Conservation (phyloP, 2,113 vertebrate genomes). For the Furnarius figulus region DNA sequence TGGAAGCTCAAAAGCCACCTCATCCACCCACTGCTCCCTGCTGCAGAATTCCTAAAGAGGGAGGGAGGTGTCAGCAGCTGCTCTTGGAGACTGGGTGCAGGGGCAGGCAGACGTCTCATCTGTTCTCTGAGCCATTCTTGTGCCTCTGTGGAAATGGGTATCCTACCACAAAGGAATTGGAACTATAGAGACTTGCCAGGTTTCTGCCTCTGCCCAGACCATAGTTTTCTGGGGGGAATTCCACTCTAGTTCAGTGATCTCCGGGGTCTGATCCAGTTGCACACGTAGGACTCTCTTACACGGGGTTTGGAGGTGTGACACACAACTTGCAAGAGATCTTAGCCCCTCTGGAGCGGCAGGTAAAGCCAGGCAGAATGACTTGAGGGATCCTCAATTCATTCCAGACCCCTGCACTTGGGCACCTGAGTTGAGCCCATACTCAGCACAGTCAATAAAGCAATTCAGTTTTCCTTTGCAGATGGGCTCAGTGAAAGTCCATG, state of each 20-base stretch:
- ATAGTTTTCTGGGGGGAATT: background rate
- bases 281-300: rapidly evolving
- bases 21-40: background rate
- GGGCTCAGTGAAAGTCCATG: background rate
- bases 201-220: background rate
- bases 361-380: background rate
- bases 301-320: background rate
- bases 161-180: background rate
- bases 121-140: background rate
- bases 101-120: background rate
- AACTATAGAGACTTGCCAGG: background rate
- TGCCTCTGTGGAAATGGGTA: background rate
- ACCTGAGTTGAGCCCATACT: background rate
- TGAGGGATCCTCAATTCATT: background rate
- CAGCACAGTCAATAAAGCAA: background rate
- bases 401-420: background rate
- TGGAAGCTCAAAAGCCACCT: background rate
- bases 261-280: background rate
- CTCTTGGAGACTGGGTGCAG: background rate
- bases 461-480: background rate
- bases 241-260: background rate
- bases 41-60: background rate
- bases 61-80: background rate
- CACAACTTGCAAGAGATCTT: background rate
- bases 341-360: background rate